phyloP scores from a whole-genome alignment of 2,888 invertebrate species.

The Xestobium rufovillosum region DNA sequence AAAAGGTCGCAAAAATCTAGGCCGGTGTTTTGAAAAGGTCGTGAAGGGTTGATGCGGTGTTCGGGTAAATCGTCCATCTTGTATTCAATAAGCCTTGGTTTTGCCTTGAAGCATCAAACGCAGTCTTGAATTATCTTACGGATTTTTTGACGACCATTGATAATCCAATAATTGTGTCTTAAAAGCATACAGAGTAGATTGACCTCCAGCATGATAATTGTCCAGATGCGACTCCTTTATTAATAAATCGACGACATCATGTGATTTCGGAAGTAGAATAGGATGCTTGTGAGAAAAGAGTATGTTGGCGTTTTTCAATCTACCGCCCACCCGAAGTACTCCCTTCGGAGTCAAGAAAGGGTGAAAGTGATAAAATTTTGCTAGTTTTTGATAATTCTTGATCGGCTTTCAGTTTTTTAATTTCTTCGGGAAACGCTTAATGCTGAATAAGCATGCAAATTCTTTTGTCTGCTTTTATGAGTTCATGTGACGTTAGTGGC shows the following conservation, averaged over 20 bases:
- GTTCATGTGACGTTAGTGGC: no score
- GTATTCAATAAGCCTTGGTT: constrained; percentile 6
- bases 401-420: no score
- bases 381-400: no score
- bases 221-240: constrained; percentile 8
- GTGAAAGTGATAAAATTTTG: no score
- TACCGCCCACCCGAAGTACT: constrained; percentile 14
- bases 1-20: no score
- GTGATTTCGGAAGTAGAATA: constrained; percentile 7
- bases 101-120: constrained; percentile 13
- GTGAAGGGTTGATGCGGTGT: constrained; percentile 5
- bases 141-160: constrained; percentile 10
- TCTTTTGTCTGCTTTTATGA: no score
- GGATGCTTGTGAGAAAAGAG: constrained; percentile 7
- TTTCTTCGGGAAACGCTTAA: no score
- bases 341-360: no score
- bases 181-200: no score
- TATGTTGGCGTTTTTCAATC: constrained; percentile 8
- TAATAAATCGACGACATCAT: constrained; percentile 8
- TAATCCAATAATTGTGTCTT: constrained; percentile 16
- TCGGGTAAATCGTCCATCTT: constrained; percentile 11
- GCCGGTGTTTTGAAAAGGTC: constrained; percentile 15
- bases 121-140: constrained; percentile 14
- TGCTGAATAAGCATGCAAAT: no score
- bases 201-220: constrained; percentile 10